Evolutionary conservation across 2,797 vertebrate species (phyloP).

Genomic region (Poecilia gillii): DNA sequence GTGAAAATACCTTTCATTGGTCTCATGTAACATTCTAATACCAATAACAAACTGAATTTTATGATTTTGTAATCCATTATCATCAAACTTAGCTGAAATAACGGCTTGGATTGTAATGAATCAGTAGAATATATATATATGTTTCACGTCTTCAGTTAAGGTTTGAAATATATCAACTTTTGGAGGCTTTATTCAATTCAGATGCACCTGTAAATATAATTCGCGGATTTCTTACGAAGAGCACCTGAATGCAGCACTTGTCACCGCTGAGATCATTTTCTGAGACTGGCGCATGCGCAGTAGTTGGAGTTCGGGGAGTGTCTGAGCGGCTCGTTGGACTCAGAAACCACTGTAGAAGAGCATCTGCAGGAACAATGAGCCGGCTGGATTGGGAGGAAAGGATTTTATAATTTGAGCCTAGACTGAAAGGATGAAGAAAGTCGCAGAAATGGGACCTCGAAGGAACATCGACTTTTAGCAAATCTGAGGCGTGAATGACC

Average conservation of each 20-base stretch:
- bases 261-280: slow-evolving; percentile 47
- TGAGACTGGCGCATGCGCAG: slow-evolving; percentile 69
- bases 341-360: slow-evolving; percentile 50
- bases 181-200: not conserved
- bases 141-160: not conserved
- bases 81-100: not conserved
- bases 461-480: slow-evolving; percentile 40
- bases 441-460: slow-evolving; percentile 20
- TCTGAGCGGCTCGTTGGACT: slow-evolving; percentile 63
- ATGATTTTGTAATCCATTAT: not conserved
- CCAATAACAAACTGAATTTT: not conserved
- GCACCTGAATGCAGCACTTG: slow-evolving; percentile 69
- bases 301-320: slow-evolving; percentile 73
- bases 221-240: slow-evolving; percentile 21
- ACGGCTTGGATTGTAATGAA: not conserved
- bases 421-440: slow-evolving; percentile 19
- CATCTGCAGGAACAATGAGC: slow-evolving; percentile 70
- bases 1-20: not conserved
- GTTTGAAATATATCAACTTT: not conserved
- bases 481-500: slow-evolving; percentile 63
- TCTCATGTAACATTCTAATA: not conserved
- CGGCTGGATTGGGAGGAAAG: slow-evolving; percentile 26
- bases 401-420: slow-evolving; percentile 24
- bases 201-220: not conserved
- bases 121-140: not conserved